Evolutionary conservation across 2,113 vertebrate genomes (phyloP).

Genomic region (Clarias magur): DNA sequence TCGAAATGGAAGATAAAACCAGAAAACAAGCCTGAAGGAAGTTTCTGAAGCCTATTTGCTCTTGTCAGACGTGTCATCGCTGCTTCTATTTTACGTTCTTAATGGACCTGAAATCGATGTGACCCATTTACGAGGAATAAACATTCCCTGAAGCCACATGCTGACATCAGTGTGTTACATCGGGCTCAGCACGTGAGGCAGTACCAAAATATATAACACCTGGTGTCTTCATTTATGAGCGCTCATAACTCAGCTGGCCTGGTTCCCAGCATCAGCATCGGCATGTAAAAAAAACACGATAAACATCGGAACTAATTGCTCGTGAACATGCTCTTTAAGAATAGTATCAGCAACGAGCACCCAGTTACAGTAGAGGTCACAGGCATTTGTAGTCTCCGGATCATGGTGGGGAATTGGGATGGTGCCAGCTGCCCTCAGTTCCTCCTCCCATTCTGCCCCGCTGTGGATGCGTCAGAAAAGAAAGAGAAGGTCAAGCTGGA

Average conservation of each 20-base stretch:
- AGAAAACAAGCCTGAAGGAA: constrained; percentile 29
- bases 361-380: constrained; percentile 35
- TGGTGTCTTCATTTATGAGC: constrained; percentile 17
- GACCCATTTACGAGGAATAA: constrained; percentile 10
- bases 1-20: constrained; percentile 16
- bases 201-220: constrained; percentile 19
- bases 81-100: constrained; percentile 12
- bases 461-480: constrained; percentile 20
- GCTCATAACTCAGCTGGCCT: constrained; percentile 4
- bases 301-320: constrained; percentile 45
- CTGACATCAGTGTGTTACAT: constrained; percentile 24
- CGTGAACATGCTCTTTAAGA: neutral
- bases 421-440: neutral
- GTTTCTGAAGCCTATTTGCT: constrained; percentile 34
- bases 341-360: constrained; percentile 36
- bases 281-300: neutral
- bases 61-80: constrained; percentile 32
- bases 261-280: constrained; percentile 10
- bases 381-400: constrained; percentile 51
- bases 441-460: constrained; percentile 10
- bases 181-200: neutral
- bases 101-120: constrained; percentile 7
- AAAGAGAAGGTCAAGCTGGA: neutral
- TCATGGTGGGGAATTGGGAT: constrained; percentile 44
- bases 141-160: neutral